phyloP scores from a whole-genome alignment of 2,113 vertebrate species.

The Gavia stellata region DNA sequence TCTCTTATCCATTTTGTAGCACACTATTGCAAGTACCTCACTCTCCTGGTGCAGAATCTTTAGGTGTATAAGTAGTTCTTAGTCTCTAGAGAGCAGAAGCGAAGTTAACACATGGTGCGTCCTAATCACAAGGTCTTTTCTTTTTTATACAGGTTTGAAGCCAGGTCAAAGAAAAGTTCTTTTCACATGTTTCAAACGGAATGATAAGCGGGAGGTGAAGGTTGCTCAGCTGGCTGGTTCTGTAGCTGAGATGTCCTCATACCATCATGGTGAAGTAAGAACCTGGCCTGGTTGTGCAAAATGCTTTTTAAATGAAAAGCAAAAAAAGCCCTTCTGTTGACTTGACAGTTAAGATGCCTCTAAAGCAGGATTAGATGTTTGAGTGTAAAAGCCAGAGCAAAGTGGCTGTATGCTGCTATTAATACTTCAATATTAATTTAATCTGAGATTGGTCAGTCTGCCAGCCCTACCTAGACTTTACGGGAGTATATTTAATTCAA shows the following conservation, averaged over 20 bases:
- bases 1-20: background rate
- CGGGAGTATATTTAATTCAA: background rate
- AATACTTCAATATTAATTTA: background rate
- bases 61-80: background rate
- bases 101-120: rapidly evolving
- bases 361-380: background rate
- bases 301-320: background rate
- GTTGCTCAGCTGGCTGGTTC: conserved; percentile 97
- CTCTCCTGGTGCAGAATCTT: background rate
- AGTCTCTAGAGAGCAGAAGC: background rate
- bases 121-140: background rate
- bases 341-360: background rate
- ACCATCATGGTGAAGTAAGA: conserved; percentile 96
- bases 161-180: conserved; percentile 97
- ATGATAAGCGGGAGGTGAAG: conserved; percentile 96
- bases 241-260: conserved; percentile 97
- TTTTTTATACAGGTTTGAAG: conserved; percentile 82
- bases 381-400: background rate
- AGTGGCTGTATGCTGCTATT: background rate
- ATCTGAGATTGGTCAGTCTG: background rate
- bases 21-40: background rate
- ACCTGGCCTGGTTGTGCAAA: background rate
- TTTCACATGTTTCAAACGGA: conserved; percentile 92
- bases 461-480: background rate
- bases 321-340: background rate